A percentile compares a stretch with the other conserved stretches of the same genome.
phyloP scores from a whole-genome alignment of 2,888 invertebrate genomes.

The Bhutanitis thaidina region DNA sequence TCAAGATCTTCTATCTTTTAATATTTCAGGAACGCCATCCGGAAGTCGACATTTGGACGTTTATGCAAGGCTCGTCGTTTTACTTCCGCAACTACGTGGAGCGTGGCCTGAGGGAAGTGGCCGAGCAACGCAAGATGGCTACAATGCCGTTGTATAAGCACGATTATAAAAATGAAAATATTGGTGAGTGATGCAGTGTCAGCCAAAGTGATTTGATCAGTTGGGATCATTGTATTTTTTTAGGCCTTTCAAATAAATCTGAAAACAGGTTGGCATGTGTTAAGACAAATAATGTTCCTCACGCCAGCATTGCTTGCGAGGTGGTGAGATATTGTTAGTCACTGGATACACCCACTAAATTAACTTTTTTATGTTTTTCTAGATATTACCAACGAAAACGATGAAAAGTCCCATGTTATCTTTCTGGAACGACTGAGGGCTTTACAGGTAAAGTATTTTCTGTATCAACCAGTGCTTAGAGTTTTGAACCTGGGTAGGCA shows the following conservation, averaged over 20 bases:
- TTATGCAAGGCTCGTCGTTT: constrained; percentile 89
- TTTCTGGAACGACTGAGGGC: constrained; percentile 68
- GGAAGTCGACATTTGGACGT: constrained; percentile 91
- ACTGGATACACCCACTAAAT: too few species aligned
- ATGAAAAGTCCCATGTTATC: constrained; percentile 66
- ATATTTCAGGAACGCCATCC: constrained; percentile 85
- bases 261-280: too few species aligned
- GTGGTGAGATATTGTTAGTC: too few species aligned
- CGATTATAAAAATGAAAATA: constrained; percentile 59
- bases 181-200: constrained; percentile 35
- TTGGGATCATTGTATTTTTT: too few species aligned
- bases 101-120: constrained; percentile 82
- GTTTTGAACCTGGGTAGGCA: too few species aligned
- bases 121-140: constrained; percentile 61
- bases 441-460: constrained; percentile 51
- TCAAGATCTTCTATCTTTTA: too few species aligned
- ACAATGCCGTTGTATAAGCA: constrained; percentile 57
- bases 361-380: constrained; percentile 31
- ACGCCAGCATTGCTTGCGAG: too few species aligned
- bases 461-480: too few species aligned
- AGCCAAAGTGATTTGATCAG: too few species aligned
- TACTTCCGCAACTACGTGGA: constrained; percentile 94
- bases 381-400: constrained; percentile 71
- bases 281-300: too few species aligned
- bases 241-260: too few species aligned